phyloP scores from a whole-genome alignment of 2,888 invertebrate species.

The Cantharis flavilabris region DNA sequence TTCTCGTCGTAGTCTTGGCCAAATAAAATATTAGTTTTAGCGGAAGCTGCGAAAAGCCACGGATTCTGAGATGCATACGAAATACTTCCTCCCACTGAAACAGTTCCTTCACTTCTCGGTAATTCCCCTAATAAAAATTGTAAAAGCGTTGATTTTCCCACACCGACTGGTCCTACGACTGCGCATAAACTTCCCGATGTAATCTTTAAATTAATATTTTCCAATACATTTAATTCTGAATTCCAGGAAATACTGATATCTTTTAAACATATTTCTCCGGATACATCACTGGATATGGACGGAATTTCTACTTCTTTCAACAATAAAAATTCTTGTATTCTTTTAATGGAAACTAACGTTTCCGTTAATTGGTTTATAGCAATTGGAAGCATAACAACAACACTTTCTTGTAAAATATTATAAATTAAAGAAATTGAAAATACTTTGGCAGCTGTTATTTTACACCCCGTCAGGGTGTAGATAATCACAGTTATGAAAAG shows the following conservation, averaged over 20 bases:
- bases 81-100: conserved; percentile 59
- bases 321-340: conserved; percentile 61
- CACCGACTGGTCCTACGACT: too few relatives aligned
- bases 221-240: conserved; percentile 38
- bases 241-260: conserved; percentile 45
- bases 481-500: conserved; percentile 77
- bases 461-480: conserved; percentile 70
- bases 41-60: conserved; percentile 65
- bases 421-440: conserved; percentile 57
- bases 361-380: conserved; percentile 61
- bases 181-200: conserved; percentile 50
- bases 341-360: conserved; percentile 58
- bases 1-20: conserved; percentile 58
- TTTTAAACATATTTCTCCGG: conserved; percentile 35
- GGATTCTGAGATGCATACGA: conserved; percentile 70
- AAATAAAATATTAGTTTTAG: conserved; percentile 72
- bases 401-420: conserved; percentile 57
- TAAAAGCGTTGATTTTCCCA: too few relatives aligned
- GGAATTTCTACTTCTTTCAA: conserved; percentile 59
- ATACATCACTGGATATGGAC: conserved; percentile 20
- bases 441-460: conserved; percentile 58
- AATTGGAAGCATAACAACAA: conserved; percentile 65
- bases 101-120: conserved; percentile 56
- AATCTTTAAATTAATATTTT: conserved; percentile 53
- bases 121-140: conserved; percentile 56